Evolutionary conservation across 2,113 vertebrate species (phyloP), one percentile per base, ranked within the genome.

Genomic region (Myiopsitta monachus): DNA sequence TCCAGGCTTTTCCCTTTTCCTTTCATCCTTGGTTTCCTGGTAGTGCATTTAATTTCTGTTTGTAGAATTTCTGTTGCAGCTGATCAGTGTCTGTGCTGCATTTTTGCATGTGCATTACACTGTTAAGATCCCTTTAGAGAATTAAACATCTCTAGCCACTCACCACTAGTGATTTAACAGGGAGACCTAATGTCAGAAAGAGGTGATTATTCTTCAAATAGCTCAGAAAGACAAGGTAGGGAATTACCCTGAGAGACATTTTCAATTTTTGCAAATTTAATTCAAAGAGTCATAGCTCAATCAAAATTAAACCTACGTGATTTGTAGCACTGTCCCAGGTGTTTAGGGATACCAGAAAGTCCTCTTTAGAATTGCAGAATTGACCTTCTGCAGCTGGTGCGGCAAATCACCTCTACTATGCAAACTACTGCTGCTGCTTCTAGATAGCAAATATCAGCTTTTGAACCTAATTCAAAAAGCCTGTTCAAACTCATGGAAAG

Each of bases 191-290:
- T 33, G 8, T 21, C 49, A 88, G 59, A 77, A 86, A 74, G 68
- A 2, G 3, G 28, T 51, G 38, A 31, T 66, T 64, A 61, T 22
- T 30, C 28, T 83, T 89, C n/a, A 66, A 61, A 66, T 11, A 69
- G 4, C 14, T 66, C 1, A 1, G 43, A 73, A 47, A 0, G 0
- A 9, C 15, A 77, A 47, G 7, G 11, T 8, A 36, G 13, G 11
- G 31, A 57, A 31, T n/a, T 74, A 81, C 28, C 10, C 14, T 27
- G 49, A 41, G 16, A 43, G 9, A 59, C 4, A 14, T 24, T 52
- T 78, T 83, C 7, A 1, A 26, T 83, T 92, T 88, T 31, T 55
- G 19, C 24, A 72, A 39, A 54, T 79, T 57, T 87, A 9, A 30
- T 68, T 47, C 15, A 44, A 41, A 78, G 13, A 47, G 4, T 67